Evolutionary conservation across 2,888 invertebrate species (phyloP).

Genomic region (Melieria crassipennis): DNA sequence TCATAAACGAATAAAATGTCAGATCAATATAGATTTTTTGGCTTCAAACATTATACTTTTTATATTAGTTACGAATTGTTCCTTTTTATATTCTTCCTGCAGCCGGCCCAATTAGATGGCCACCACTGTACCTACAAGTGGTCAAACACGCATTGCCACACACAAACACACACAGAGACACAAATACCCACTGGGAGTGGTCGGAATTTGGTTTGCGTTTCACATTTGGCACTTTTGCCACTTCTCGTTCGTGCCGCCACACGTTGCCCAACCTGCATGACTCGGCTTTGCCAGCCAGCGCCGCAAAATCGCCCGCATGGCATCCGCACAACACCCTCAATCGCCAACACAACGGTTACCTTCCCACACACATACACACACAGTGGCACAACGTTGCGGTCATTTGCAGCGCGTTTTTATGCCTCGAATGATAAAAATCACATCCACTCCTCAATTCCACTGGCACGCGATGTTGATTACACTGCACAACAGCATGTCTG

Average conservation of each 20-base stretch:
- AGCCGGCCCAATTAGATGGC: too few species aligned
- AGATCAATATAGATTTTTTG: too few species aligned
- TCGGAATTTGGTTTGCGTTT: constrained; percentile 59
- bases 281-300: neutral
- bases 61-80: too few species aligned
- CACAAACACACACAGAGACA: too few species aligned
- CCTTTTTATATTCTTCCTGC: too few species aligned
- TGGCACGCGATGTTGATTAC: constrained; percentile 64
- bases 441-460: constrained; percentile 65
- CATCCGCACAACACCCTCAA: constrained; percentile 11
- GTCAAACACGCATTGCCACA: too few species aligned
- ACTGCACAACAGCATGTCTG: too few species aligned
- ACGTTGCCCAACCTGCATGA: neutral
- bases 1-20: too few species aligned
- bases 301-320: neutral
- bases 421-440: constrained; percentile 64
- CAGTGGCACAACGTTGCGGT: constrained; percentile 4
- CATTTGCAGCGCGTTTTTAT: neutral
- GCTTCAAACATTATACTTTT: too few species aligned
- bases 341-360: constrained; percentile 1
- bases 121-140: too few species aligned
- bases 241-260: constrained; percentile 3
- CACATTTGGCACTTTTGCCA: constrained; percentile 53
- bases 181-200: constrained; percentile 51
- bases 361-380: constrained; percentile 29